Base-by-base conservation (phyloP, 2,113 vertebrate species). In the Melanocharis versteri region DNA sequence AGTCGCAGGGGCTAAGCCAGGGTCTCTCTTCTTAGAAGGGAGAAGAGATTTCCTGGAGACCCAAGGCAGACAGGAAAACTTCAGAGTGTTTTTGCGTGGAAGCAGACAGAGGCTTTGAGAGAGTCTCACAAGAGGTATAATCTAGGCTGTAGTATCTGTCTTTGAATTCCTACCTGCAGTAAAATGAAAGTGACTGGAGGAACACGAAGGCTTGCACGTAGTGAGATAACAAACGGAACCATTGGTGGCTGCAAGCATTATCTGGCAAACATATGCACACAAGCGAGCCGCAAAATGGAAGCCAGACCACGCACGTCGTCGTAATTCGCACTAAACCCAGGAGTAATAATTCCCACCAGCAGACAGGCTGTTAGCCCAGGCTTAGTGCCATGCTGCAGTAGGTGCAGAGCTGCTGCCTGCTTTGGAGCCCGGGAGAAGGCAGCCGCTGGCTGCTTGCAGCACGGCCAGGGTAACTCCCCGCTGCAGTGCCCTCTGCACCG, bases 381-480 rank as follows among this genome's bases (percentile, higher is more conserved):
- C 76, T 83, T 17, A 20, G 60, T 73, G 58, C 84, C 50, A 4
- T 37, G 3, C 68, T 51, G 0, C 16, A 4, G 9, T 2, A 31
- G 61, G 35, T 31, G 0, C 30, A 0, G 8, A 12, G 83, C 64
- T 86, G 48, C 75, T 72, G 48, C 2, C 68, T 42, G 40, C 45
- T 57, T 16, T 33, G 69, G 48, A 48, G 70, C 40, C 7, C 2
- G 44, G 12, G 3, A 37, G 28, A 12, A 40, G 45, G 75, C 27
- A 64, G 30, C 57, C 62, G 5, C 0, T 10, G 64, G 31, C 3
- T 5, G 1, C 64, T 21, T 50, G 71, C 42, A 45, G 68, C 13
- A 2, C 5, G 35, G 37, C 6, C 45, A 40, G 2, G 69, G n/a
- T 12, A 4, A 15, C 64, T 35, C 3, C 0, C 11, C 6, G 2